Base-by-base conservation (phyloP, 2,888 invertebrate species). In the Tanytarsus gracilentus region DNA sequence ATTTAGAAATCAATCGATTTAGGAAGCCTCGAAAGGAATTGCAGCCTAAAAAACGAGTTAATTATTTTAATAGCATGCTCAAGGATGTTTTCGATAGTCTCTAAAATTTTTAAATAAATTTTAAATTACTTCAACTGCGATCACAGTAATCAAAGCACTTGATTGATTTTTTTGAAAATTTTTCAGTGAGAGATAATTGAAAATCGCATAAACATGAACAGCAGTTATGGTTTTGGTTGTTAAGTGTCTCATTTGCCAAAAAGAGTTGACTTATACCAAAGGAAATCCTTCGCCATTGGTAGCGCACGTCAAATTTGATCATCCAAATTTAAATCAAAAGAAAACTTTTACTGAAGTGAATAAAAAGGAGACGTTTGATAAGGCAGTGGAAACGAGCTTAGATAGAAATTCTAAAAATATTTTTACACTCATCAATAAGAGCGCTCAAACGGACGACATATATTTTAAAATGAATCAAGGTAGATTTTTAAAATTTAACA, bases 1-100 rank as follows among this genome's bases (percentile, higher is more conserved):
- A 97, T 70, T 76, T 95, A 62, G 88, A 94, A 69, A 86, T 88
- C 62, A 79, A 78, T 60, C 72, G 83, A 62, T 98, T 96, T 96
- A 82, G 91, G 52, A 91, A 88, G 68, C 89, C 88, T 1, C 80
- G 78, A 65, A 79, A 76, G 63, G 87, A 92, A 70, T 65, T 67
- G 2, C 69, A 72, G 61, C 48, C 65, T 4, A 14, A n/a, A 14
- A 60, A 50, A 11, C 7, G 27, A 33, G 40, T 36, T 4, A 33
- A 33, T 14, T 60, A 60, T 49, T 60, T 60, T 16, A 60, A 23
- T 4, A 29, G 2, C 9, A 3, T 50, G 14, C 23, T 60, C 6
- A 49, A 60, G 26, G 27, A 25, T 25, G 33, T 33, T 26, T 33
- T 60, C n/a, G 27, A 25, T 25, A 26, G 23, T 26, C 25, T 60